Percentiles rank a stretch among this genome's conserved stretches.
Evolutionary conservation across 1,140 invertebrate genomes (phyloP).

Genomic region (Anoplolepis gracilipes): DNA sequence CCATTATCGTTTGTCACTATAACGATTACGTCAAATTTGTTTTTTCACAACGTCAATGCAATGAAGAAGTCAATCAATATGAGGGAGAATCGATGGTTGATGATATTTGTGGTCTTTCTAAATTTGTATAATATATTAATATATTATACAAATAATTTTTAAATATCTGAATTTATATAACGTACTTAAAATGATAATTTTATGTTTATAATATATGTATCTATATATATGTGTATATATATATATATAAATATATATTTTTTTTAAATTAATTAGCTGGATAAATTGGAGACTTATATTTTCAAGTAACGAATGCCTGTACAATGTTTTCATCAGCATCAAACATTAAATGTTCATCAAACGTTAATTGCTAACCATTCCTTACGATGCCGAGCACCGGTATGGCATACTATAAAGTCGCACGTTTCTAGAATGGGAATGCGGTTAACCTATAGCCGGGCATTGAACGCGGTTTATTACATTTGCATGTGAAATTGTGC

Average conservation of each 20-base stretch:
- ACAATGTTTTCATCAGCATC: background rate
- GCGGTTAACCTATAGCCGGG: background rate
- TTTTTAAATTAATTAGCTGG: background rate
- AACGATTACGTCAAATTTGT: background rate
- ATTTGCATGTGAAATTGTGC: constrained; percentile 44
- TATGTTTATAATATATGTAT: too few species aligned
- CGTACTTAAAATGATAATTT: background rate
- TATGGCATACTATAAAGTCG: constrained; percentile 21
- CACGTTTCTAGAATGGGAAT: constrained; percentile 42
- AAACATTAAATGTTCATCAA: constrained; percentile 39
- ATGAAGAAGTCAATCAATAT: too few species aligned
- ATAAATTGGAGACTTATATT: too few species aligned
- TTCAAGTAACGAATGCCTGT: background rate
- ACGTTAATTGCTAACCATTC: constrained; percentile 43
- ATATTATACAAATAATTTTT: too few species aligned
- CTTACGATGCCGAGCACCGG: constrained; percentile 19
- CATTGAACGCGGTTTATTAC: background rate
- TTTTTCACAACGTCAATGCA: background rate
- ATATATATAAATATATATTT: background rate
- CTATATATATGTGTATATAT: too few species aligned
- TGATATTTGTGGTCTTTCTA: background rate
- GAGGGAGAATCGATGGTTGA: background rate
- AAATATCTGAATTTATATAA: too few species aligned
- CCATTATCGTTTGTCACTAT: background rate
- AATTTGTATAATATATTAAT: background rate